These are phyloP conservation scores for Nephila pilipes DNA, from an alignment of 1,140 invertebrate species.

Conservation along the genomic window DNA sequence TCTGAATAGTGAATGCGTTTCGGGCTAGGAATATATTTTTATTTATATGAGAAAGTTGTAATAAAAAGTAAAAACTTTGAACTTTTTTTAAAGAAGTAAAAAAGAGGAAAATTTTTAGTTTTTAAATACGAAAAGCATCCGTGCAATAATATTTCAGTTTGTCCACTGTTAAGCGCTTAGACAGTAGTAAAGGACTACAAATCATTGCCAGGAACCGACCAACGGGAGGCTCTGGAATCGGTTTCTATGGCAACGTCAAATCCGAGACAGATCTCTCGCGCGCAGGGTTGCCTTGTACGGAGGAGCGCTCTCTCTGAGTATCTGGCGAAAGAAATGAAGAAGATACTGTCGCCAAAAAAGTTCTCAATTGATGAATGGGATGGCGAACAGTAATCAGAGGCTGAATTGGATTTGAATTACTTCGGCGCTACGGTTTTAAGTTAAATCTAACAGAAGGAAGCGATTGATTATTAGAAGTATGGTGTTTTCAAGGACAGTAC, in stretches of 20 bases:
- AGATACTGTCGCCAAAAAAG: slow-evolving; percentile 32
- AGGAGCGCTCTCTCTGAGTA: not conserved
- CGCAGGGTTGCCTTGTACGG: slow-evolving; percentile 50
- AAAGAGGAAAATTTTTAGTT: not conserved
- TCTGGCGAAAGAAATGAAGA: slow-evolving; percentile 2
- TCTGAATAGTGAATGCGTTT: slow-evolving; percentile 18
- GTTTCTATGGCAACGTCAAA: slow-evolving; percentile 74
- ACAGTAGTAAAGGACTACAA: slow-evolving; percentile 69
- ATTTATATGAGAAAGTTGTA: not conserved
- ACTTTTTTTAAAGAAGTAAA: not conserved
- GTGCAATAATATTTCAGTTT: slow-evolving; percentile 66
- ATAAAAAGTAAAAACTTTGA: slow-evolving; percentile 20
- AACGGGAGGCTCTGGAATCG: slow-evolving; percentile 72
- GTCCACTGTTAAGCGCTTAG: slow-evolving; percentile 71
- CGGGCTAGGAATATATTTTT: too few species aligned
- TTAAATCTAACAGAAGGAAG: too few species aligned
- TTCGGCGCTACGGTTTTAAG: too few species aligned
- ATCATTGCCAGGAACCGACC: slow-evolving; percentile 73
- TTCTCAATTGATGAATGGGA: not conserved
- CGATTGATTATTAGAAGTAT: too few species aligned
- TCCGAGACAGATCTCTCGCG: slow-evolving; percentile 76
- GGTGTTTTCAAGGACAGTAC: too few species aligned
- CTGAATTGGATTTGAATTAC: too few species aligned
- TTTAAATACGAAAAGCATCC: slow-evolving; percentile 56
- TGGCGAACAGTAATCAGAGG: too few species aligned